Evolutionary conservation across 1,140 invertebrate species (phyloP).

Genomic region (Drosophila biarmipes): DNA sequence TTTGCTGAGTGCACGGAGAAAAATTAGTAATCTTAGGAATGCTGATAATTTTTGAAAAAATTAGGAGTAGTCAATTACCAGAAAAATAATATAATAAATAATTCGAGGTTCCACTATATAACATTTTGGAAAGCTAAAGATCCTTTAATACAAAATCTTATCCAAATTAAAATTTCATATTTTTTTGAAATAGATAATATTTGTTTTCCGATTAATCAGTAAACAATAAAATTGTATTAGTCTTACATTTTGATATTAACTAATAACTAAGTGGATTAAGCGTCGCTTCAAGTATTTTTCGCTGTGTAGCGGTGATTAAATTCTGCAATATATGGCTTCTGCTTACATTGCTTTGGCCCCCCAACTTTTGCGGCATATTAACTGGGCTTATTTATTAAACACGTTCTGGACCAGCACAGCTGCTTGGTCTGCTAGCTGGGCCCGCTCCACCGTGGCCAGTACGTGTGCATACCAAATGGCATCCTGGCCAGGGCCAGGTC

Average conservation of each 20-base stretch:
- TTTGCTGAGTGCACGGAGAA: background rate
- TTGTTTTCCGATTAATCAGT: too few species aligned
- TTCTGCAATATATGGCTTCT: conserved; percentile 12
- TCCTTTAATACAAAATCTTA: too few species aligned
- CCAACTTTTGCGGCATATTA: conserved; percentile 65
- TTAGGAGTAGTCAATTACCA: too few species aligned
- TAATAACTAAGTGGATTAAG: too few species aligned
- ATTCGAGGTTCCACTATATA: too few species aligned
- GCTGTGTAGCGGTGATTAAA: conserved; percentile 9
- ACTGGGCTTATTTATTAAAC: conserved; percentile 77
- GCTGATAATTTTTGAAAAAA: too few species aligned
- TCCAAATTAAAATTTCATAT: background rate
- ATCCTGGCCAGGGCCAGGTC: conserved; percentile 24
- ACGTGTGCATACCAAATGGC: conserved; percentile 75
- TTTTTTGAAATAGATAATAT: too few species aligned
- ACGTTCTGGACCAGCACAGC: conserved; percentile 44
- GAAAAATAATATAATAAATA: background rate
- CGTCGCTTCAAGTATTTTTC: background rate
- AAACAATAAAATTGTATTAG: too few species aligned
- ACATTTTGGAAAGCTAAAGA: too few species aligned
- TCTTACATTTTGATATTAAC: too few species aligned
- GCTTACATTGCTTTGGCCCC: conserved; percentile 15
- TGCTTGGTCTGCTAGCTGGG: conserved; percentile 1
- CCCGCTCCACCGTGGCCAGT: conserved; percentile 9
- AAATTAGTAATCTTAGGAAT: too few species aligned